A percentile compares a stretch with the other conserved stretches of the same genome.
phyloP scores from a whole-genome alignment of 2,888 invertebrate genomes.

The Caenorhabditis japonica region DNA sequence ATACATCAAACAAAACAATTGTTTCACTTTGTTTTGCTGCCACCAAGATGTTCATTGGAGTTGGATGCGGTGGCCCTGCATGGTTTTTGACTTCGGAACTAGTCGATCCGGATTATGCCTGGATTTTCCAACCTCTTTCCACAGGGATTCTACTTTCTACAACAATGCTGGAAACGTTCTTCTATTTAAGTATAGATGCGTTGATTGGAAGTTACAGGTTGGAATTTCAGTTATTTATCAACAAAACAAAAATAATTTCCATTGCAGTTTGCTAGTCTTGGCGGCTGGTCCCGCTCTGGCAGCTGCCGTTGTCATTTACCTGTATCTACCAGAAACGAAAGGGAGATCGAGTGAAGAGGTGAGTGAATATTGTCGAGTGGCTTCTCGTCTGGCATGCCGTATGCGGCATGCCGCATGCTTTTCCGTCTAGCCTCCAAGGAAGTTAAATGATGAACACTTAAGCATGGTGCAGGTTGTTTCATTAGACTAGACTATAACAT shows the following conservation, averaged over 20 bases:
- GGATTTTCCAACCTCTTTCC: constrained; percentile 69
- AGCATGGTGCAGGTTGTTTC: no score
- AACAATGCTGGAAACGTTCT: constrained; percentile 70
- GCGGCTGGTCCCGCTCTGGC: constrained; percentile 71
- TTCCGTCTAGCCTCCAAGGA: constrained; percentile 11
- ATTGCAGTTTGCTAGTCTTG: constrained; percentile 64
- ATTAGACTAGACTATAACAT: no score
- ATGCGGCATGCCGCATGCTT: no score
- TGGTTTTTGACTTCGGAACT: constrained; percentile 77
- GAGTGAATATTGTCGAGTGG: constrained; percentile 33
- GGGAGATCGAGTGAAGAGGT: constrained; percentile 63
- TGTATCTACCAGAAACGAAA: constrained; percentile 74
- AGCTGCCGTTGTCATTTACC: constrained; percentile 66
- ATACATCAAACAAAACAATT: constrained; percentile 52
- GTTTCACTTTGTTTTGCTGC: constrained; percentile 60
- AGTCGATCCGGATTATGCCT: constrained; percentile 59
- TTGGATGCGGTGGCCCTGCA: constrained; percentile 76
- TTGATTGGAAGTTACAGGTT: constrained; percentile 62
- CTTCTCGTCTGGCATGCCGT: constrained; percentile 11
- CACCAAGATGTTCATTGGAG: constrained; percentile 66
- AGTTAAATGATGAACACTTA: no score
- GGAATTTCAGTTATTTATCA: neutral
- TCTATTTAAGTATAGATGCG: constrained; percentile 67
- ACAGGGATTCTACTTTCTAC: constrained; percentile 68
- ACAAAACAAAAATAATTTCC: neutral